Conservation (phyloP, 2,888 invertebrate species). For the Anaspis maculata region DNA sequence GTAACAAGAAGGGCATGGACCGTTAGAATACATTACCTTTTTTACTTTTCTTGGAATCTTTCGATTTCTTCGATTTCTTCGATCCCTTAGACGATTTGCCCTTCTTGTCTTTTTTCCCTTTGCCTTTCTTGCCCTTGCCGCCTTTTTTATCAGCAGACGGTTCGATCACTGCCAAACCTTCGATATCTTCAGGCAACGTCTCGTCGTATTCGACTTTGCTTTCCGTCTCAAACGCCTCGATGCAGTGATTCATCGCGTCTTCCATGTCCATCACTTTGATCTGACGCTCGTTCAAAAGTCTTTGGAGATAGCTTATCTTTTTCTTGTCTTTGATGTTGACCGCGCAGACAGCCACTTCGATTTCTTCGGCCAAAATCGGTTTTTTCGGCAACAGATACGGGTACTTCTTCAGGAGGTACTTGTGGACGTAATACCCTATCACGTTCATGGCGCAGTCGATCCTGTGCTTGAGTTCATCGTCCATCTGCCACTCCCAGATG, state of each 20-base stretch:
- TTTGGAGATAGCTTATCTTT: slow-evolving; percentile 27
- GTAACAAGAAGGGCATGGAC: too few species aligned
- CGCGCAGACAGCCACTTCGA: slow-evolving; percentile 30
- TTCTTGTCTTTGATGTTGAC: slow-evolving; percentile 28
- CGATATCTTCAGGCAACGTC: slow-evolving; percentile 27
- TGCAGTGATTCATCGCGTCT: slow-evolving; percentile 50
- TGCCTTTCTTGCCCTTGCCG: slow-evolving; percentile 39
- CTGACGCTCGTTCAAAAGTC: slow-evolving; percentile 26
- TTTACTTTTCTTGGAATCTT: slow-evolving; percentile 37
- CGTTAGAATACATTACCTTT: too few species aligned
- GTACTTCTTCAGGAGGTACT: slow-evolving; percentile 33
- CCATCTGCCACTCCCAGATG: slow-evolving; percentile 42
- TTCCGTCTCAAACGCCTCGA: slow-evolving; percentile 48
- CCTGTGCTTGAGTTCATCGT: slow-evolving; percentile 9
- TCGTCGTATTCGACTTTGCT: slow-evolving; percentile 46
- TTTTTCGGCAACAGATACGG: slow-evolving; percentile 25
- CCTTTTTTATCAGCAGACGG: slow-evolving; percentile 33
- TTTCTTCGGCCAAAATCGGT: slow-evolving; percentile 29
- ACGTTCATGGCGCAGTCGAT: slow-evolving; percentile 30
- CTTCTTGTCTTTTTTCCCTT: slow-evolving; percentile 25
- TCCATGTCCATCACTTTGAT: slow-evolving; percentile 32
- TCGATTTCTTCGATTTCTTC: slow-evolving; percentile 30
- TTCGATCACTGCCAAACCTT: slow-evolving; percentile 25
- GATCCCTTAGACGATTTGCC: slow-evolving; percentile 10
- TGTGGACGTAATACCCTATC: slow-evolving; percentile 35